Evolutionary conservation across 2,888 invertebrate species (phyloP), one percentile per base, ranked within the genome.

Genomic region (Calliopum simillimum): DNA sequence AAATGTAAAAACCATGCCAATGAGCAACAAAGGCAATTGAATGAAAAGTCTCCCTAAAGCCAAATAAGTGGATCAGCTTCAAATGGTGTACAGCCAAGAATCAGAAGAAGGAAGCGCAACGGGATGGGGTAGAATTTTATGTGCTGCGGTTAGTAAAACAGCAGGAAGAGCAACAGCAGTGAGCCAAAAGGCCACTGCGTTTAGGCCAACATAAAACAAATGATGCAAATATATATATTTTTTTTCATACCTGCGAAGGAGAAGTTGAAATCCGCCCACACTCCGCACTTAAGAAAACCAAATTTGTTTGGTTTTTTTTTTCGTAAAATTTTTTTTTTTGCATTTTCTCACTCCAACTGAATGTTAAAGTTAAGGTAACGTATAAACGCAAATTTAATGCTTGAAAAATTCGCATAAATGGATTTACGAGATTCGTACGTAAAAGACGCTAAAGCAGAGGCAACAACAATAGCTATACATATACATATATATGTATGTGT

Each of bases 151-250:
- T 62, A 13, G 68, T 41, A 33, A 33, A 25, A 25, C 25, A 19
- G 13, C 23, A 12, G n/a, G 19, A n/a, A n/a, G 23, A 25, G 19
- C 25, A 56, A 12, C 23, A 14, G 56, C 23, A 4, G 19, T 19
- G 12, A 56, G 19, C 5, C n/a, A 21, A 21, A 14, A 16, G 11
- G 25, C n/a, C 16, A 12, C 68, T 46, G 46, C 11, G 33, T 58
- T 58, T 56, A 43, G 72, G 73, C 47, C 14, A 11, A 21, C 47
- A 77, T 79, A 76, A 80, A 81, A 81, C 80, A 81, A 81, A 81
- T 81, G 81, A 80, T 81, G 79, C 79, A 80, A 81, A 81, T 81
- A 77, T 75, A 77, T n/a, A n/a, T n/a, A n/a, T n/a, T n/a, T 81
- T 80, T 76, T 33, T 33, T 69, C 73, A 43, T 72, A 74, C 71